phyloP scores from a whole-genome alignment of 1,140 invertebrate species.

The Trichomalopsis sarcophagae region DNA sequence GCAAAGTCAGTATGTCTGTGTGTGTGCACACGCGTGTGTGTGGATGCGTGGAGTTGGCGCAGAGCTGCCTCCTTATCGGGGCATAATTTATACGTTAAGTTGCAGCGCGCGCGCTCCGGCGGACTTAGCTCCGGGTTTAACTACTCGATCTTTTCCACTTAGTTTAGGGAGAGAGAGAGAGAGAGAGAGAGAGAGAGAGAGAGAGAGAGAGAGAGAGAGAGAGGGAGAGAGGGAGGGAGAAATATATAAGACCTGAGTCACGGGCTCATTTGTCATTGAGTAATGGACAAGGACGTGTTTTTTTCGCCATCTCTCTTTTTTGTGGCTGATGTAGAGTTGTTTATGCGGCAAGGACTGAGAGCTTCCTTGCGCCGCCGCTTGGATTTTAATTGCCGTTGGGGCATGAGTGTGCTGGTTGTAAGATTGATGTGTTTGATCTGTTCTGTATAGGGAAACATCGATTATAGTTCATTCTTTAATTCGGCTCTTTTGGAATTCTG shows the following conservation, averaged over 20 bases:
- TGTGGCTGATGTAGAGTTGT: not conserved
- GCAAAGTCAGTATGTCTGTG: not conserved
- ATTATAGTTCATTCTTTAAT: no score
- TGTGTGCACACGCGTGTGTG: not conserved
- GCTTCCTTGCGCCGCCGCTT: no score
- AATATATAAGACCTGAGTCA: not conserved
- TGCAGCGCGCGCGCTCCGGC: not conserved
- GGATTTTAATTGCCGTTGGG: no score
- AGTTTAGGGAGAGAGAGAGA: not conserved
- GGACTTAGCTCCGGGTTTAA: not conserved
- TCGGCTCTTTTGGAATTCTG: no score
- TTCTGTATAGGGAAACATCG: no score
- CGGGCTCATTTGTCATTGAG: not conserved
- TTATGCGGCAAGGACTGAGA: no score
- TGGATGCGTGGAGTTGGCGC: not conserved
- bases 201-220: not conserved
- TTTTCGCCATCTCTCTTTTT: no score
- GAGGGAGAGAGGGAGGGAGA: not conserved
- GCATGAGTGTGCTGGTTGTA: no score
- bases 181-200: not conserved
- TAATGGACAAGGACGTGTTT: not conserved
- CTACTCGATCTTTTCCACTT: slow-evolving; percentile 1
- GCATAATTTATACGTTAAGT: slow-evolving; percentile 35
- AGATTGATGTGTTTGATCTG: no score
- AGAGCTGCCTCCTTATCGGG: slow-evolving; percentile 18